These are phyloP conservation scores for Mormoops blainvillei DNA, from an alignment of 2,113 vertebrate species.

Conservation along the genomic window DNA sequence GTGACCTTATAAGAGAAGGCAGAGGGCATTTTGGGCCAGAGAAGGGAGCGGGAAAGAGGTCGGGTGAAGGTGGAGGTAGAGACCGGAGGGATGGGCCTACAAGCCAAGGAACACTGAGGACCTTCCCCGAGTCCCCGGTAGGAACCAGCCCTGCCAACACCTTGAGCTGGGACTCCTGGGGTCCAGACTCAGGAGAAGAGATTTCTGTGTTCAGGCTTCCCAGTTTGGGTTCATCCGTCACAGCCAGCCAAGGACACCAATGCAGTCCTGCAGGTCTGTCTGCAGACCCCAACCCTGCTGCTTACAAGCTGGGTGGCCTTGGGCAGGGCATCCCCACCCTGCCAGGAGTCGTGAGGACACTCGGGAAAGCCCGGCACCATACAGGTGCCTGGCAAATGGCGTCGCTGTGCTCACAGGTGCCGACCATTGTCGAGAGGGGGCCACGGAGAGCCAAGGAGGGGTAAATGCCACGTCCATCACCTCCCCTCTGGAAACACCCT, in stretches of 20 bases:
- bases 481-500: rapidly evolving
- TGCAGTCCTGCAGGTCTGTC: rapidly evolving
- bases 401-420: neutral
- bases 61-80: rapidly evolving
- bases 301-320: rapidly evolving
- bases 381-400: neutral
- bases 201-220: neutral
- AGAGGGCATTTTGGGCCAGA: neutral
- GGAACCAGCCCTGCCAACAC: neutral
- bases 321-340: too few relatives aligned
- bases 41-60: neutral
- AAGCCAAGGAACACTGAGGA: rapidly evolving
- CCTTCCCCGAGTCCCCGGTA: neutral
- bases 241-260: rapidly evolving
- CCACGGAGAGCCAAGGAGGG: too few relatives aligned
- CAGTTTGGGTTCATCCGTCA: rapidly evolving
- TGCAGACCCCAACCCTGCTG: too few relatives aligned
- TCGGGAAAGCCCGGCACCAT: neutral
- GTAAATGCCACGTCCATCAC: rapidly evolving
- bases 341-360: too few relatives aligned
- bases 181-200: rapidly evolving
- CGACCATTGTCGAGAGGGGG: rapidly evolving
- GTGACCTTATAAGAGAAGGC: too few relatives aligned
- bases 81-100: rapidly evolving
- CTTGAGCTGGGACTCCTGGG: too few relatives aligned